Base-by-base conservation (phyloP, 2,113 vertebrate genomes). In the Poeciliopsis prolifica region DNA sequence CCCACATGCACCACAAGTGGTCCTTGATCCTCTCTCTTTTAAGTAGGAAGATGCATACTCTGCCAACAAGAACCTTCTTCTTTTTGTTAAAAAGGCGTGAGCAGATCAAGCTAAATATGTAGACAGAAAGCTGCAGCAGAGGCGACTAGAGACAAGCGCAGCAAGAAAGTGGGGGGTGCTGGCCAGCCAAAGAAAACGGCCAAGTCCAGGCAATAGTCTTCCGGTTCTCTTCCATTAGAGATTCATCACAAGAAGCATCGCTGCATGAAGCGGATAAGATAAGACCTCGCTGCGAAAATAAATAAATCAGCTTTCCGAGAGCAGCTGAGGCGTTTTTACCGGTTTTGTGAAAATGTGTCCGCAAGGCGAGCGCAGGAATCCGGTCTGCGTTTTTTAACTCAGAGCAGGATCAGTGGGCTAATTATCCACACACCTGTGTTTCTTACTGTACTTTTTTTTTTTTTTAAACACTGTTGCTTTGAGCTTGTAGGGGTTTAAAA, bases 161-260 rank as follows among this genome's bases (percentile, higher is more conserved):
- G 69, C 62, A 29, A 61, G 31, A 29, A 61, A 62, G 40, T 51
- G 30, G 54, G 48, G 61, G 33, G 28, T 70, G 80, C 58, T 77
- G 80, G 76, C 67, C 78, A 77, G 60, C 83, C 79, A 84, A 82
- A 82, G 77, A 86, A 88, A 87, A 80, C 78, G 75, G 85, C 75
- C 80, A 82, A 77, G 85, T 85, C 78, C 78, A 88, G 87, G 89
- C 87, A 82, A 81, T 87, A 87, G 86, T 92, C 90, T 87, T 84
- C 78, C 72, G 88, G 87, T 87, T 87, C 76, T 80, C 68, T 70
- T 78, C 70, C 84, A 85, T 86, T 84, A 84, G 79, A 86, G 68
- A 87, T 86, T 87, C 78, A 90, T 85, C 79, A 85, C 58, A 78
- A 83, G 81, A 62, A 84, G 81, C 83, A 78, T 87, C 72, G 19